Percentiles rank a stretch among this genome's conserved stretches.
Conservation (phyloP, 2,888 invertebrate species). For the Phyllotreta striolata region DNA sequence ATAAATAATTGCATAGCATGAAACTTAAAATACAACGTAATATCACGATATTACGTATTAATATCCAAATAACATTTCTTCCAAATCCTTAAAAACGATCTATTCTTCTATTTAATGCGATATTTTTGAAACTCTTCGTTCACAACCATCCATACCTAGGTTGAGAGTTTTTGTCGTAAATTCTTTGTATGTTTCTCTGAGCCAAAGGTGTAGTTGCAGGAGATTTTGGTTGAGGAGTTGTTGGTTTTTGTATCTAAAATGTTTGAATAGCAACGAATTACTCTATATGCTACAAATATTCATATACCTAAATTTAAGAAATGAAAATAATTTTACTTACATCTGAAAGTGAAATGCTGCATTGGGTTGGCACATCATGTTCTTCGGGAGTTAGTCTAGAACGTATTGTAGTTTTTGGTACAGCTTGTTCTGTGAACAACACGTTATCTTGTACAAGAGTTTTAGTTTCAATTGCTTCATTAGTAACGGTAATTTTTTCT, state of each 20-base stretch:
- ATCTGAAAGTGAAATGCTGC: constrained; percentile 23
- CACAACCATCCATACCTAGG: constrained; percentile 71
- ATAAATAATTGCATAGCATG: too few species aligned
- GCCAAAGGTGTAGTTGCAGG: constrained; percentile 45
- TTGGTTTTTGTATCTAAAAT: background rate
- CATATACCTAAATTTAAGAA: background rate
- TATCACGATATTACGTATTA: too few species aligned
- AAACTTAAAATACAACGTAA: too few species aligned
- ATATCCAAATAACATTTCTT: too few species aligned
- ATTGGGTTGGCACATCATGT: constrained; percentile 15
- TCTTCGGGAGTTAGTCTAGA: constrained; percentile 3
- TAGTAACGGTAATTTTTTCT: too few species aligned
- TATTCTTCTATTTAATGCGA: too few species aligned
- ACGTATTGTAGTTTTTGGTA: background rate
- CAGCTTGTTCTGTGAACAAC: background rate
- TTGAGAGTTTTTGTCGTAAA: constrained; percentile 66
- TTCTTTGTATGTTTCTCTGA: constrained; percentile 58
- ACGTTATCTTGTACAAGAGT: background rate
- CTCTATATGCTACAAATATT: background rate
- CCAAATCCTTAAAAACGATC: too few species aligned
- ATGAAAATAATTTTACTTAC: constrained; percentile 10
- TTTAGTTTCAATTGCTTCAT: too few species aligned
- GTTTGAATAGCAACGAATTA: background rate
- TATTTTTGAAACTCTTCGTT: constrained; percentile 21
- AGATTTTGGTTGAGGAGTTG: constrained; percentile 26